Conservation (phyloP, 2,113 vertebrate species). For the Microcebus ravelobensis region DNA sequence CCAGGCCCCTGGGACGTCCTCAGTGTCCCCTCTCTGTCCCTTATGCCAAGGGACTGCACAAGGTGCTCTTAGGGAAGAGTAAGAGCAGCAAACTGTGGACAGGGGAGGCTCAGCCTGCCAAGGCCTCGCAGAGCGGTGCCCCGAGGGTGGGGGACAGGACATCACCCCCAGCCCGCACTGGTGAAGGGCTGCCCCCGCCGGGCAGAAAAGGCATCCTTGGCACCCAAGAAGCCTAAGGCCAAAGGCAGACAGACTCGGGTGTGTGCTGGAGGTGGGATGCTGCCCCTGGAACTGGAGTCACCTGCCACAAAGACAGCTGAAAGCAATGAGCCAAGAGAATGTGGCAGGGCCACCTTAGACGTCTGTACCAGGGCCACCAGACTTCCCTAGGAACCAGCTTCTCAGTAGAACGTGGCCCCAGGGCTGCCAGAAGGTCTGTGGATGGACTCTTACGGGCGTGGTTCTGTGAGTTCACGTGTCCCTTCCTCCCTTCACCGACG, state of each 20-base stretch:
- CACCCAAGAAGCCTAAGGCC: not conserved
- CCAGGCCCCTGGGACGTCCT: not conserved
- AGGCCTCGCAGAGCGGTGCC: too few relatives aligned
- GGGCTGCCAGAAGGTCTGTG: not conserved
- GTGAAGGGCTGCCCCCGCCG: not conserved
- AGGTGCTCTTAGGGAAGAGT: not conserved
- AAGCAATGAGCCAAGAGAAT: not conserved
- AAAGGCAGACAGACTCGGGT: not conserved
- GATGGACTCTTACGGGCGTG: not conserved
- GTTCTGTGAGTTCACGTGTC: not conserved
- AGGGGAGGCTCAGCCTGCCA: not conserved
- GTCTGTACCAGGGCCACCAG: not conserved
- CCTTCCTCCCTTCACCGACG: not conserved
- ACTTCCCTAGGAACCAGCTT: not conserved
- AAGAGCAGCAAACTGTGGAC: not conserved
- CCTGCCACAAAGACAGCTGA: not conserved
- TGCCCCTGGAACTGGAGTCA: not conserved
- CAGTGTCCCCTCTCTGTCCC: not conserved
- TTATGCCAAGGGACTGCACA: not conserved
- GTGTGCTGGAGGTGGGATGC: not conserved
- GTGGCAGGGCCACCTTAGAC: rapidly evolving
- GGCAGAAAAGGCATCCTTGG: not conserved
- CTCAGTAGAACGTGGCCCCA: rapidly evolving
- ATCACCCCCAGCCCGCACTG: too few relatives aligned
- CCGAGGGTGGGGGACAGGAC: not conserved